Evolutionary conservation across 2,113 vertebrate species (phyloP).

Genomic region (Romanogobio albipinnatus): DNA sequence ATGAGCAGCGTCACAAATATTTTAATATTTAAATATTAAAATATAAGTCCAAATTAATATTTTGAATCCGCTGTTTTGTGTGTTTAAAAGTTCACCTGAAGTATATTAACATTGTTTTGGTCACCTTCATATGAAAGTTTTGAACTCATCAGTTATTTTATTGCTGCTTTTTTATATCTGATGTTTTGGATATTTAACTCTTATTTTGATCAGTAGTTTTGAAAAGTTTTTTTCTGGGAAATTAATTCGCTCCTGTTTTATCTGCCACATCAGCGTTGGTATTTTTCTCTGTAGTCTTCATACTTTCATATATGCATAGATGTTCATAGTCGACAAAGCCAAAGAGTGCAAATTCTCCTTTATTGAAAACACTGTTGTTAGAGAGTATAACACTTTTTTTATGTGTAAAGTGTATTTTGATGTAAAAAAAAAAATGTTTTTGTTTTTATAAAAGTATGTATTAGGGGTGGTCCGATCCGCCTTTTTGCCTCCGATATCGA

Average conservation of each 20-base stretch:
- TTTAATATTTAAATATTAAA: too few relatives aligned
- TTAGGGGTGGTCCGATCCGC: too few relatives aligned
- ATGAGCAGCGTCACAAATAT: background rate
- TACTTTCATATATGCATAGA: background rate
- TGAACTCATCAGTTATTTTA: conserved; percentile 25
- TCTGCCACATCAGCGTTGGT: background rate
- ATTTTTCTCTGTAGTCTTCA: too few relatives aligned
- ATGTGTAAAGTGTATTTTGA: too few relatives aligned
- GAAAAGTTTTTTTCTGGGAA: background rate
- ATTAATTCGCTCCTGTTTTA: background rate
- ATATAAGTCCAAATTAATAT: background rate
- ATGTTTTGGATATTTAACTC: background rate
- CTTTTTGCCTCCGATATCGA: too few relatives aligned
- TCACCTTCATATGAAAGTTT: background rate
- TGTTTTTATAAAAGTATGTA: too few relatives aligned
- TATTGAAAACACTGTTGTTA: too few relatives aligned
- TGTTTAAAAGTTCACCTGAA: background rate
- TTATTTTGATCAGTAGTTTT: conserved; percentile 33
- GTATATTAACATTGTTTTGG: background rate
- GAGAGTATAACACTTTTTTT: too few relatives aligned
- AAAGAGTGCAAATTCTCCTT: background rate
- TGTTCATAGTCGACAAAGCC: background rate
- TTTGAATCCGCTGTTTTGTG: background rate
- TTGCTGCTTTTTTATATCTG: background rate
- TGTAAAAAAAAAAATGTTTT: too few relatives aligned